phyloP scores from a whole-genome alignment of 2,888 invertebrate genomes.

The Yponomeuta malinellus region DNA sequence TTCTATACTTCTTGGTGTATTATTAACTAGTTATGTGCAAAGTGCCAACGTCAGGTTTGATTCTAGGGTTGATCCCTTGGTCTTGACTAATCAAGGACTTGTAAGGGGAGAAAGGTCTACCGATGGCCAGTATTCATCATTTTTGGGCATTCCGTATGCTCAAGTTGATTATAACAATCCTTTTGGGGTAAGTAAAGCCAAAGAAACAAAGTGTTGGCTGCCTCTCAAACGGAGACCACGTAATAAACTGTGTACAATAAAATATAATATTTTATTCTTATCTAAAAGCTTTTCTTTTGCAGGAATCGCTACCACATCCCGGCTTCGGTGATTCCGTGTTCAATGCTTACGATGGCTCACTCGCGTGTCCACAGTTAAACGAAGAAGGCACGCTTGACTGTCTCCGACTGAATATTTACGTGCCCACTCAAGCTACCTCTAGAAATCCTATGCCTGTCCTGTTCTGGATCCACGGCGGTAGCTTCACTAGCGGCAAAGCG shows the following conservation, averaged over 20 bases:
- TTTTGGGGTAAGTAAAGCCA: conserved; percentile 55
- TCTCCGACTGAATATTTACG: conserved; percentile 18
- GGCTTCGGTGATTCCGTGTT: conserved; percentile 48
- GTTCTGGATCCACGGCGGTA: conserved; percentile 38
- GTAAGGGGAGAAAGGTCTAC: conserved; percentile 53
- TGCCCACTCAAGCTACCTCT: conserved; percentile 24
- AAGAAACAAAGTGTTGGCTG: conserved; percentile 47
- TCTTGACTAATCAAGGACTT: conserved; percentile 55
- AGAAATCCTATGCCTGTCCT: conserved; percentile 17
- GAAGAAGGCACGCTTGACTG: conserved; percentile 16
- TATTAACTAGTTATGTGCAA: conserved; percentile 28
- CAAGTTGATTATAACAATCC: conserved; percentile 51
- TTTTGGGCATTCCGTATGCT: conserved; percentile 64
- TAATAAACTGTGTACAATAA: no score
- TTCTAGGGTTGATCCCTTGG: conserved; percentile 57
- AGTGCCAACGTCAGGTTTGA: conserved; percentile 24
- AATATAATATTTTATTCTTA: neutral
- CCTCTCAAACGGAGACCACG: conserved; percentile 21
- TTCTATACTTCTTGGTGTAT: conserved; percentile 25
- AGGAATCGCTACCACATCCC: conserved; percentile 43
- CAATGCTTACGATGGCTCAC: conserved; percentile 54
- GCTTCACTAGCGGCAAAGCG: conserved; percentile 36
- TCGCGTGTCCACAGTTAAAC: conserved; percentile 17
- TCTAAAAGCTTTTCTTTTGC: conserved; percentile 33
- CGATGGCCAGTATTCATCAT: conserved; percentile 59